phyloP scores from a whole-genome alignment of 2,113 vertebrate species.

The Pterocles burchelli region DNA sequence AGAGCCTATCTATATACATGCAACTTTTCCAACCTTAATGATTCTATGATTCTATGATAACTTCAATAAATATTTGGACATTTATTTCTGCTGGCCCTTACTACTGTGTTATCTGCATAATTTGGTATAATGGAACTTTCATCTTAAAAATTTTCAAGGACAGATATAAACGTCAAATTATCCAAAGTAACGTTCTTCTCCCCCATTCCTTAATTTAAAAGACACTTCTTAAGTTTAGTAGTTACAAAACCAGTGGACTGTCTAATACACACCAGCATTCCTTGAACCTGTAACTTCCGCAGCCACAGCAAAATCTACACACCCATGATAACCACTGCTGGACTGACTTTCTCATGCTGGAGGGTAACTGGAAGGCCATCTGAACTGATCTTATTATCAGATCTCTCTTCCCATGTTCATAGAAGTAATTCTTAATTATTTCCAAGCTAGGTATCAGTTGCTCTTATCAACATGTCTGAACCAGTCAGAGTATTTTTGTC shows the following conservation, averaged over 20 bases:
- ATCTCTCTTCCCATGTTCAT: not conserved
- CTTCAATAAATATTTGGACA: not conserved
- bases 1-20: not conserved
- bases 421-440: not conserved
- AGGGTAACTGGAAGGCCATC: not conserved
- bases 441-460: not conserved
- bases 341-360: not conserved
- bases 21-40: too few relatives aligned
- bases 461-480: not conserved
- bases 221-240: not conserved
- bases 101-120: not conserved
- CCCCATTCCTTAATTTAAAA: not conserved
- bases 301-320: not conserved
- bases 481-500: not conserved
- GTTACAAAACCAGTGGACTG: not conserved
- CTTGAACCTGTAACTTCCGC: not conserved
- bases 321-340: not conserved
- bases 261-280: not conserved
- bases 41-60: too few relatives aligned
- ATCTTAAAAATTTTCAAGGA: not conserved
- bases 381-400: not conserved
- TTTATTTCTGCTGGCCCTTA: not conserved
- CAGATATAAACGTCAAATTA: not conserved
- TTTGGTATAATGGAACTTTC: not conserved
- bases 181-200: not conserved